Evolutionary conservation across 2,888 invertebrate species (phyloP), one percentile per base, ranked within the genome.

Genomic region (Leptinotarsa rubiginosa): DNA sequence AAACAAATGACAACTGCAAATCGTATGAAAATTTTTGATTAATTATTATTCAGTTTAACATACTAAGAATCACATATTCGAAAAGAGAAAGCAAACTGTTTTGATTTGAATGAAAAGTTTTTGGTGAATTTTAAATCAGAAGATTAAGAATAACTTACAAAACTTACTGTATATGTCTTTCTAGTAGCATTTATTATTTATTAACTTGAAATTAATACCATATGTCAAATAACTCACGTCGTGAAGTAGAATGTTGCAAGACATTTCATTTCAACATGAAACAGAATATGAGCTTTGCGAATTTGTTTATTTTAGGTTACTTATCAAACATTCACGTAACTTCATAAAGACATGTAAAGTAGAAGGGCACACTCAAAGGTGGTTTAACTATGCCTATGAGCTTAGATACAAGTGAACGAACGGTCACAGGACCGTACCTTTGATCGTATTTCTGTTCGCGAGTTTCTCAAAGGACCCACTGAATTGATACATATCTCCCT

Each of bases 401-500:
- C 77, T 81, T 79, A 77, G 79, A 81, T 74, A 77, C 81, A 80
- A 80, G 73, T 78, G 80, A 81, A 77, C 77, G 75, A 75, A 73
- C 75, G 77, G 77, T 78, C 78, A 77, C 77, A 77, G 76, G 77
- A 74, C 75, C 76, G 54, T 70, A 75, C 75, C 81, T 82, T 82
- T 82, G 82, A 82, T 81, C 82, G 78, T 77, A 77, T 79, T 80
- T 75, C 77, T 77, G 75, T 80, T 77, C 54, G 41, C 10, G 41
- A 41, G 41, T 41, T 41, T 41, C 41, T 41, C 41, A 41, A 81
- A 81, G 78, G 81, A 78, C 70, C 72, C 78, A 80, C 72, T 76
- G 78, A 74, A 77, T 78, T 78, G 80, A 78, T 78, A 77, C 65
- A 78, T 77, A 78, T 77, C 72, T 78, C 74, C 73, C 72, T 50